A percentile compares a stretch with the other conserved stretches of the same genome.
phyloP scores from a whole-genome alignment of 1,140 invertebrate species.

The Tetramorium parvispinum region DNA sequence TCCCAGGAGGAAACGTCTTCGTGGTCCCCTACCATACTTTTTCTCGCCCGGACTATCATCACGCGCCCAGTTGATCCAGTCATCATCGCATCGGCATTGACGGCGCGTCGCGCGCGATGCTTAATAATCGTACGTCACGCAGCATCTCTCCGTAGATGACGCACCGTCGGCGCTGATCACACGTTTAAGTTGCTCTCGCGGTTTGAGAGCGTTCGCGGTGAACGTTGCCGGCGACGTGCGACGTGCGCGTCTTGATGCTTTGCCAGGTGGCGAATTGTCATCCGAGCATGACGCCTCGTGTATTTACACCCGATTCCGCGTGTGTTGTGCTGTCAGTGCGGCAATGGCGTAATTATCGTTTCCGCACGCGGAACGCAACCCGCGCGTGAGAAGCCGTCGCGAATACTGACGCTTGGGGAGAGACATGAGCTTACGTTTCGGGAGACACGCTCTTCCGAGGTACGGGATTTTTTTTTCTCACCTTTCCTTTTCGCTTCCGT shows the following conservation, averaged over 20 bases:
- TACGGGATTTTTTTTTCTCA: not conserved
- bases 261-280: slow-evolving; percentile 8
- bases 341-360: not conserved
- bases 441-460: slow-evolving; percentile 20
- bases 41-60: not conserved
- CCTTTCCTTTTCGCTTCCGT: not conserved
- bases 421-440: slow-evolving; percentile 37
- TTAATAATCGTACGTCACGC: not conserved
- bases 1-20: not conserved
- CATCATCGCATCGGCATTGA: slow-evolving; percentile 30
- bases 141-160: not conserved
- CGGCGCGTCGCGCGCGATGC: not conserved
- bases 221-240: not conserved
- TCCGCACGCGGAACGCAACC: not conserved
- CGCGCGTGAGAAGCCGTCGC: not conserved
- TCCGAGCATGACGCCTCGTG: not conserved
- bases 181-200: not conserved
- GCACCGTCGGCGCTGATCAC: not conserved
- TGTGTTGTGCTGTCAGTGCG: slow-evolving; percentile 10
- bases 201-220: not conserved
- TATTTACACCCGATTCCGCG: not conserved
- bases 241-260: slow-evolving; percentile 19
- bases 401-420: not conserved
- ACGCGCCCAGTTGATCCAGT: slow-evolving; percentile 13
- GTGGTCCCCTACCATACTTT: slow-evolving; percentile 29